phyloP scores from a whole-genome alignment of 1,140 invertebrate species.

The Fopius arisanus region DNA sequence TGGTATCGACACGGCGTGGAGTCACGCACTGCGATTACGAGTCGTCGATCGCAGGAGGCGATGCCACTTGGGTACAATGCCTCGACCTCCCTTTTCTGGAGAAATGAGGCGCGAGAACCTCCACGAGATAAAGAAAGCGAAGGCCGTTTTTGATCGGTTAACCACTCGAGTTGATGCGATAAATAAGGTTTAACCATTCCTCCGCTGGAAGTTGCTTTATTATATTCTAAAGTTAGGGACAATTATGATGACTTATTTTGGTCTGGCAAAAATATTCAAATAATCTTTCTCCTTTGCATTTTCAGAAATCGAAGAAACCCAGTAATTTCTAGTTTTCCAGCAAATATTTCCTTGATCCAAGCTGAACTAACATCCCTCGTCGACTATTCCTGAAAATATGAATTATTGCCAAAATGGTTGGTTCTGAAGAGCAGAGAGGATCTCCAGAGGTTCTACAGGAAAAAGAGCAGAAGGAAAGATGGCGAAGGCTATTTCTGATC shows the following conservation, averaged over 20 bases:
- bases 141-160: not conserved
- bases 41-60: slow-evolving; percentile 24
- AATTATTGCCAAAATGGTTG: not conserved
- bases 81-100: slow-evolving; percentile 14
- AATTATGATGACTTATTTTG: too few relatives aligned
- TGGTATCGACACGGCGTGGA: slow-evolving; percentile 16
- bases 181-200: too few relatives aligned
- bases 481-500: slow-evolving; percentile 52
- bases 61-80: slow-evolving; percentile 16
- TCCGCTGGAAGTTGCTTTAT: too few relatives aligned
- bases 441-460: not conserved
- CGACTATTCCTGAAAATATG: too few relatives aligned
- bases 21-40: slow-evolving; percentile 31
- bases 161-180: not conserved
- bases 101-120: not conserved
- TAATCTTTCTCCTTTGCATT: too few relatives aligned
- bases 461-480: not conserved
- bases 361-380: too few relatives aligned
- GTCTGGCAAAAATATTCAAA: too few relatives aligned
- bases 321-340: too few relatives aligned
- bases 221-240: too few relatives aligned
- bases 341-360: too few relatives aligned
- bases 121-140: not conserved
- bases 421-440: not conserved
- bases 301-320: too few relatives aligned